Conservation (phyloP, 2,888 invertebrate species). For the Melipona bicolor region DNA sequence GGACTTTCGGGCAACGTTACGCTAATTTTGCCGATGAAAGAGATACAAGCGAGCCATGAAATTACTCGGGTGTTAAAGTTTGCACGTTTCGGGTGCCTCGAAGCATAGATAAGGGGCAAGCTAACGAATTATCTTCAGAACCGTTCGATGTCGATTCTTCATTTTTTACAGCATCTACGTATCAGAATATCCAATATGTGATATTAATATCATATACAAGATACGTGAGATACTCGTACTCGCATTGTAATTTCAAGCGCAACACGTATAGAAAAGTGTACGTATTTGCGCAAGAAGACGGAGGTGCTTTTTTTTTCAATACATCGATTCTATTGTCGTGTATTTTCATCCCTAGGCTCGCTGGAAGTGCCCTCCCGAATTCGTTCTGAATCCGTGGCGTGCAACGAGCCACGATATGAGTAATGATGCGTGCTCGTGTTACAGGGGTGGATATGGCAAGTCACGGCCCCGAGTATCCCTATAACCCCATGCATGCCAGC, state of each 20-base stretch:
- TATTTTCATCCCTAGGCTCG: slow-evolving; percentile 67
- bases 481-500: slow-evolving; percentile 71
- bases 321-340: slow-evolving; percentile 48
- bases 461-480: slow-evolving; percentile 81
- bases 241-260: neutral
- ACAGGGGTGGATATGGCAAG: slow-evolving; percentile 81
- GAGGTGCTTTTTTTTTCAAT: slow-evolving; percentile 11
- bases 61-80: no score
- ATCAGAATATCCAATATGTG: no score
- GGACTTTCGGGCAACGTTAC: no score
- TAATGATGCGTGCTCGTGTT: slow-evolving; percentile 83
- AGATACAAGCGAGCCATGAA: no score
- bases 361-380: slow-evolving; percentile 69
- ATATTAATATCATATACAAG: no score
- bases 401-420: slow-evolving; percentile 83
- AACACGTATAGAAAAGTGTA: neutral
- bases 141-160: no score
- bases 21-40: no score
- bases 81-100: no score
- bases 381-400: slow-evolving; percentile 76
- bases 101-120: no score
- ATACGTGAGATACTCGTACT: no score
- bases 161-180: no score
- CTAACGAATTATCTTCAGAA: no score
- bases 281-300: neutral